phyloP scores from a whole-genome alignment of 2,888 invertebrate genomes.

The Andrena trimmerana region DNA sequence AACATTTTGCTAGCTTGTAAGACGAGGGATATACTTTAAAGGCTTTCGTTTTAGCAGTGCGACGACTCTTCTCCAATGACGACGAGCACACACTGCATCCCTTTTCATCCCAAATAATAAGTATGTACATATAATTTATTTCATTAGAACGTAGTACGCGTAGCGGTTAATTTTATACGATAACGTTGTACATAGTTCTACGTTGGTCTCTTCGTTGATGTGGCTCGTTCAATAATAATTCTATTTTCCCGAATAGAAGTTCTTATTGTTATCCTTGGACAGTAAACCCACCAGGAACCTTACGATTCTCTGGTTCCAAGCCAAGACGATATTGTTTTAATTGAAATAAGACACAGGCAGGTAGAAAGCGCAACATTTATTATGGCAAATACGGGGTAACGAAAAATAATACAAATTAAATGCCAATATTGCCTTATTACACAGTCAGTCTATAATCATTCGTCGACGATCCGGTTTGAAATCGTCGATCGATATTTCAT shows the following conservation, averaged over 20 bases:
- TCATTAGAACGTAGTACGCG: constrained; percentile 13
- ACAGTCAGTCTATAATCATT: constrained; percentile 64
- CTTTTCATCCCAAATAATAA: constrained; percentile 30
- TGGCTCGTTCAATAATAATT: constrained; percentile 64
- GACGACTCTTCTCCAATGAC: constrained; percentile 1
- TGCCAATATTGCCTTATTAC: constrained; percentile 48
- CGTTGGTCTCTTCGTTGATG: constrained; percentile 49
- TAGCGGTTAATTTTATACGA: constrained; percentile 50
- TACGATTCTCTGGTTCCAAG: neutral
- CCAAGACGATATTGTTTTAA: neutral
- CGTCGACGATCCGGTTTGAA: neutral
- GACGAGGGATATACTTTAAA: constrained; percentile 12
- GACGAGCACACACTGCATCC: constrained; percentile 4
- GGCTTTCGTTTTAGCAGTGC: constrained; percentile 4
- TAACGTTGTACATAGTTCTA: constrained; percentile 63
- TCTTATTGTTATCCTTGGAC: neutral
- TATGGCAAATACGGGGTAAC: constrained; percentile 50
- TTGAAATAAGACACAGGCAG: neutral
- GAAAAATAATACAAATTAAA: constrained; percentile 52
- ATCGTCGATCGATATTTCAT: constrained; percentile 18
- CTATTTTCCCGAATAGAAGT: constrained; percentile 29
- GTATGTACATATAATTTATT: constrained; percentile 70
- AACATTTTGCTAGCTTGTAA: neutral
- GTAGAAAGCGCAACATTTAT: constrained; percentile 62
- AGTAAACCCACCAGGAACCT: neutral